Evolutionary conservation across 2,797 vertebrate species (phyloP).

Genomic region (Anabas testudineus): DNA sequence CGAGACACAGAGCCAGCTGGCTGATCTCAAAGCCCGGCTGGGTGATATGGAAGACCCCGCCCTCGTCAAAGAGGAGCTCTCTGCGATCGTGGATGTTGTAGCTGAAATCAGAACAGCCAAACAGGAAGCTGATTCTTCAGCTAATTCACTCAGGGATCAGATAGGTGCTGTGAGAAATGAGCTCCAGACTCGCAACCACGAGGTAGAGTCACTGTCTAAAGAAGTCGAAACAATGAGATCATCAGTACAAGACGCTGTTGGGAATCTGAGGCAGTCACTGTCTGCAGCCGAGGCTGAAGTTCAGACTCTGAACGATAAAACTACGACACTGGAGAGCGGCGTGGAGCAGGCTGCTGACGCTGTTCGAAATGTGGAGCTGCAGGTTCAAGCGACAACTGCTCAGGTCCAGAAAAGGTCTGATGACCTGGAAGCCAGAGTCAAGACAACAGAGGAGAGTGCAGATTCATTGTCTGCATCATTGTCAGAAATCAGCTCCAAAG

Average conservation of each 20-base stretch:
- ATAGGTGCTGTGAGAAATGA: slow-evolving; percentile 88
- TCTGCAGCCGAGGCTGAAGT: slow-evolving; percentile 76
- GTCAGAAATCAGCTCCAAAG: slow-evolving; percentile 72
- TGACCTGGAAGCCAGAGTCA: slow-evolving; percentile 83
- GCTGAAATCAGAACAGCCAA: slow-evolving; percentile 82
- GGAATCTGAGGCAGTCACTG: slow-evolving; percentile 84
- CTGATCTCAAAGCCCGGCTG: slow-evolving; percentile 87
- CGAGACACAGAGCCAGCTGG: slow-evolving; percentile 89
- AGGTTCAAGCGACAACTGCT: slow-evolving; percentile 61
- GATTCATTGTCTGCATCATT: slow-evolving; percentile 63
- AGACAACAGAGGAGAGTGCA: slow-evolving; percentile 80
- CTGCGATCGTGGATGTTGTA: slow-evolving; percentile 82
- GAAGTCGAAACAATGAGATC: slow-evolving; percentile 89
- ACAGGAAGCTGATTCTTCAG: slow-evolving; percentile 77
- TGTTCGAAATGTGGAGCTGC: slow-evolving; percentile 71
- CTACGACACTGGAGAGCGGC: slow-evolving; percentile 76
- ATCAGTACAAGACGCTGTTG: slow-evolving; percentile 78
- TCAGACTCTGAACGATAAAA: slow-evolving; percentile 76
- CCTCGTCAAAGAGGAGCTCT: slow-evolving; percentile 83
- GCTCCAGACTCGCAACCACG: slow-evolving; percentile 91
- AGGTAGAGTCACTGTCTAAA: slow-evolving; percentile 88
- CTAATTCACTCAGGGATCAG: slow-evolving; percentile 85
- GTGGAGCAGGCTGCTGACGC: slow-evolving; percentile 71
- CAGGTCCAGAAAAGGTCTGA: slow-evolving; percentile 75
- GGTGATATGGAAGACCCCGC: slow-evolving; percentile 79